Conservation (phyloP, 2,888 invertebrate species). For the Metallyticus violacea region DNA sequence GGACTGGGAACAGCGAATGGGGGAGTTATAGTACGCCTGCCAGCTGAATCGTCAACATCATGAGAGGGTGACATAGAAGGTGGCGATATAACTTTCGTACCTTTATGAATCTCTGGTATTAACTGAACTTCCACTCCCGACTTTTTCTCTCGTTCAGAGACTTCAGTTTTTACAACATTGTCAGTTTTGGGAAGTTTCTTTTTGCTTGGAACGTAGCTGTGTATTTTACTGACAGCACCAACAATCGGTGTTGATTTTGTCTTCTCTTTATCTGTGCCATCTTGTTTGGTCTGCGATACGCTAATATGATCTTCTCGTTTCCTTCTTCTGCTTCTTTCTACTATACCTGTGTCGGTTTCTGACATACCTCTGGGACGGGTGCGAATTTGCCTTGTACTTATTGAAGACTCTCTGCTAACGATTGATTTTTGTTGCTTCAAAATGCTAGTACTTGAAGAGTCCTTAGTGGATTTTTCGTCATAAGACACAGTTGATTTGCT, state of each 20-base stretch:
- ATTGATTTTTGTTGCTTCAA: neutral
- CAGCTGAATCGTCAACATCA: neutral
- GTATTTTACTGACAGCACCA: neutral
- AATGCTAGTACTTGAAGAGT: neutral
- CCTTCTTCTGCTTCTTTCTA: neutral
- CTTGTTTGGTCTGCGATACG: neutral
- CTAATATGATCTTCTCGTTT: neutral
- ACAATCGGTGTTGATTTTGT: neutral
- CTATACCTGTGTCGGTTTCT: neutral
- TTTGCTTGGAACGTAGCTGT: neutral
- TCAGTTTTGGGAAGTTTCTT: neutral
- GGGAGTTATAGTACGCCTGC: neutral
- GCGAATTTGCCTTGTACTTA: neutral
- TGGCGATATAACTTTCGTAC: neutral
- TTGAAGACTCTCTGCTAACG: neutral
- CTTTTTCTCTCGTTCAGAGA: neutral
- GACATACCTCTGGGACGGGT: neutral
- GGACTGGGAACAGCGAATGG: conserved; percentile 26
- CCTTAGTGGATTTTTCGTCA: neutral
- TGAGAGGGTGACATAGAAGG: neutral
- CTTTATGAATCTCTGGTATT: neutral
- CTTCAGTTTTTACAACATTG: neutral
- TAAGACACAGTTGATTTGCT: neutral
- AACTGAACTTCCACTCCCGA: neutral
- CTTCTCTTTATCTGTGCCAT: neutral